Evolutionary conservation across 2,797 vertebrate genomes (phyloP), one percentile per base, ranked within the genome.

Genomic region (Sylvilagus floridanus): DNA sequence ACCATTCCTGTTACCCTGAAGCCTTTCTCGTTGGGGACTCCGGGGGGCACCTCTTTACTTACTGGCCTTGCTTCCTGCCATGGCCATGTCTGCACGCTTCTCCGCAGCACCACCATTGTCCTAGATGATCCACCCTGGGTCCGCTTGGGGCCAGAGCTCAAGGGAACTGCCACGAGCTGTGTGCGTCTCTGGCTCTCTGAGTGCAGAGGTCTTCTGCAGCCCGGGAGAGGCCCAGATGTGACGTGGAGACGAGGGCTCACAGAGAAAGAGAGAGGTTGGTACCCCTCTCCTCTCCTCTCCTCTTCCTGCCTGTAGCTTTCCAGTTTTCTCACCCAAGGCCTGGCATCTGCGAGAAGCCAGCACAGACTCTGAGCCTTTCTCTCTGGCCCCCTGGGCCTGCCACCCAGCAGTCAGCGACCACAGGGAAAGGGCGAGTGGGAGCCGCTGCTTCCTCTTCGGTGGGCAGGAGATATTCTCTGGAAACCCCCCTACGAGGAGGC

Each of bases 391-490:
- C 0, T 12, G 14, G 69, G 19, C 35, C 52, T 65, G 37, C n/a
- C 9, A 26, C 6, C 10, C 54, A 3, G 32, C 71, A 35, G 13
- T 57, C 71, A 66, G 50, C 5, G 17, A 2, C 69, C 21, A 1
- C 8, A 26, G 37, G 76, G 82, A 69, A 35, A 37, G 37, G 30
- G 24, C 32, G 57, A 32, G 42, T 78, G 32, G 60, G 28, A 83
- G 75, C 32, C 4, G 4, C 75, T 52, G 32, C 92, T 97, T 97
- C 96, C 96, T 91, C 75, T 95, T 97, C 65, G 76, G 50, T 16
- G 50, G 16, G 28, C 2, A 14, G 65, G 37, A 65, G 90, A 87
- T 2, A 26, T 57, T 65, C 35, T 92, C 14, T 66, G 94, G 96
- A 96, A 96, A 96, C 2, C 57, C 95, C 91, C 90, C 12, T 52